Evolutionary conservation across 2,113 vertebrate genomes (phyloP).

Genomic region (Hipposideros armiger): DNA sequence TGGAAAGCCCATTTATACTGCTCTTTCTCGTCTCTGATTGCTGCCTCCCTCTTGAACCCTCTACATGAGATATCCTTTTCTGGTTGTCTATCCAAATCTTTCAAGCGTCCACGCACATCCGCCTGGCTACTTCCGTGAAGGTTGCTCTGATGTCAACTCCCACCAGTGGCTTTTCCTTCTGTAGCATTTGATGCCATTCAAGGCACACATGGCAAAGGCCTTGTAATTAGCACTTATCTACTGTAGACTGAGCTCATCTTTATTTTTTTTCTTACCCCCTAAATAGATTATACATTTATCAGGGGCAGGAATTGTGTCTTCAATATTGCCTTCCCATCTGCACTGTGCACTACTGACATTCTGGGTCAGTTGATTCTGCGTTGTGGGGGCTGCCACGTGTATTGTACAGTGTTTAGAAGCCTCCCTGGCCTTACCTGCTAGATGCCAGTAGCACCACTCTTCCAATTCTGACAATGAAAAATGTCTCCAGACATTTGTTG

Average conservation of each 20-base stretch:
- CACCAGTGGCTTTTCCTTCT: not conserved
- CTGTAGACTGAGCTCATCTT: not conserved
- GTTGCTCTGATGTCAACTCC: not conserved
- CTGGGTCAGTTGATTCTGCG: not conserved
- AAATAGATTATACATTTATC: not conserved
- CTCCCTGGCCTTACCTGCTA: not conserved
- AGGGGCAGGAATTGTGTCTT: not conserved
- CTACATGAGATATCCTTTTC: not conserved
- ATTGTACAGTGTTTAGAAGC: not conserved
- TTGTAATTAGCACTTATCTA: not conserved
- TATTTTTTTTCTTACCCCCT: not conserved
- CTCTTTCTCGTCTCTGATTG: not conserved
- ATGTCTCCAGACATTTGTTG: not conserved
- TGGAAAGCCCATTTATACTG: not conserved
- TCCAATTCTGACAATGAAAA: not conserved
- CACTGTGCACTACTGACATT: not conserved
- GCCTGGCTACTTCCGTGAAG: not conserved
- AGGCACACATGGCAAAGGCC: not conserved
- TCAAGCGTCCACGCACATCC: not conserved
- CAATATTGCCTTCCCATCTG: not conserved
- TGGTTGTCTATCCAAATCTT: not conserved
- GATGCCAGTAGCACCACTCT: not conserved
- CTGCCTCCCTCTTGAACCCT: not conserved
- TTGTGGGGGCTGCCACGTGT: not conserved
- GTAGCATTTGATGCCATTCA: not conserved